These are phyloP conservation scores for Napeogenes inachia DNA, from an alignment of 2,888 invertebrate genomes.

Conservation along the genomic window DNA sequence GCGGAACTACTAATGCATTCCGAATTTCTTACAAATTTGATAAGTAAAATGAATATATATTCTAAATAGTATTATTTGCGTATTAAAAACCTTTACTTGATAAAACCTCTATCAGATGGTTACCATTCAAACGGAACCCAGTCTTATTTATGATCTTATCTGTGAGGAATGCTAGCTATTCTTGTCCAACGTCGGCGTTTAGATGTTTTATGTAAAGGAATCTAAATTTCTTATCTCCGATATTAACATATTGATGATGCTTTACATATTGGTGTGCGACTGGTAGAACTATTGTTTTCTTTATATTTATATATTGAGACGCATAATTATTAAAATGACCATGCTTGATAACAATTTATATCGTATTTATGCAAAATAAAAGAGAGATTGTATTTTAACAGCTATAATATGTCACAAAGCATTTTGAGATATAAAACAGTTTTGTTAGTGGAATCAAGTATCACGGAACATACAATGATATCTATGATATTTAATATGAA, in stretches of 20 bases:
- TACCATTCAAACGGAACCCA: constrained; percentile 42
- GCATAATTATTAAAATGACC: neutral
- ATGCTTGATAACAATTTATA: too few species aligned
- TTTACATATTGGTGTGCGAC: constrained; percentile 66
- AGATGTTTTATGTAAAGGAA: constrained; percentile 60
- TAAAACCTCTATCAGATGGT: constrained; percentile 50
- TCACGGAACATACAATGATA: too few species aligned
- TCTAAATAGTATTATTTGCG: constrained; percentile 43
- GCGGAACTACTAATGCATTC: constrained; percentile 16
- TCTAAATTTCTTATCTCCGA: constrained; percentile 68
- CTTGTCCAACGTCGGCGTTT: constrained; percentile 58
- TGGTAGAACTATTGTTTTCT: constrained; percentile 37
- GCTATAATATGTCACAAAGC: neutral
- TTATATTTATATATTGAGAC: neutral
- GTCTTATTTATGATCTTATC: constrained; percentile 63
- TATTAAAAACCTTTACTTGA: constrained; percentile 47
- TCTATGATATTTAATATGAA: too few species aligned
- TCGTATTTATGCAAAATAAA: too few species aligned
- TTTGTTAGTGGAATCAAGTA: too few species aligned
- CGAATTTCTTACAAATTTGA: constrained; percentile 28
- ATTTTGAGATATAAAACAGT: neutral
- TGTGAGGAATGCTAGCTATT: constrained; percentile 59
- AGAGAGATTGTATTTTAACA: too few species aligned
- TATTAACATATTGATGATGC: constrained; percentile 74
- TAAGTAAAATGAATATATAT: constrained; percentile 30